Base-by-base conservation (phyloP, 2,888 invertebrate species). In the Lasioglossum marginatum region DNA sequence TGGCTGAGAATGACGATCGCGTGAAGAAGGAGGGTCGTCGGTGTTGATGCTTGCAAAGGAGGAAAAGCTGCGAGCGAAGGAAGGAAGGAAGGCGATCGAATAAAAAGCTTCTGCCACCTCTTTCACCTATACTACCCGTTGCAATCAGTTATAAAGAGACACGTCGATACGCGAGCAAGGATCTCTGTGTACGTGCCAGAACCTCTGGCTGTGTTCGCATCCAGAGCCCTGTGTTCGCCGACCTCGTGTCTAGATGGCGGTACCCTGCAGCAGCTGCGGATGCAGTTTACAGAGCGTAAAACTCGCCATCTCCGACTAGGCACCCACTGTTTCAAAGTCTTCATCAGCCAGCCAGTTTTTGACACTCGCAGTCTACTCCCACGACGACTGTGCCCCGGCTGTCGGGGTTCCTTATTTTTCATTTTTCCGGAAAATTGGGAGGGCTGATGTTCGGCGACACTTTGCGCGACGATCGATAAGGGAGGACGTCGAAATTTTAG, bases 131-230 rank as follows among this genome's bases (percentile, higher is more conserved):
- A 78, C 82, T 88, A 80, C 82, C 72, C 74, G 82, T 81, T 88
- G 87, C 90, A 90, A 90, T 90, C 89, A 83, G 89, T 89, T 90
- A 88, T 83, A 81, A 85, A 79, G 79, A 80, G 89, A 87, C 85
- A 81, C 89, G 83, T 87, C 90, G 89, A 90, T 91, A 85, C 81
- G 81, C 82, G 76, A 74, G 82, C 74, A 66, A 43, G 71, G 68
- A 40, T 75, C 52, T 75, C 63, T 70, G 43, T 72, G 66, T 12
- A 57, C 71, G 83, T 45, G 52, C 52, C 23, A 52, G 52, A 52
- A 52, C 23, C 52, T 52, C 52, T 52, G 66, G 31, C 43, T 60
- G 60, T 27, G 27, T 27, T n/a, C 60, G 27, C 16, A 19, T 3
- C 31, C 0, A 6, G 16, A 34, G 31, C 19, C 6, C 66, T 34